Conservation (phyloP, 2,888 invertebrate genomes). For the Perithous albicinctus region DNA sequence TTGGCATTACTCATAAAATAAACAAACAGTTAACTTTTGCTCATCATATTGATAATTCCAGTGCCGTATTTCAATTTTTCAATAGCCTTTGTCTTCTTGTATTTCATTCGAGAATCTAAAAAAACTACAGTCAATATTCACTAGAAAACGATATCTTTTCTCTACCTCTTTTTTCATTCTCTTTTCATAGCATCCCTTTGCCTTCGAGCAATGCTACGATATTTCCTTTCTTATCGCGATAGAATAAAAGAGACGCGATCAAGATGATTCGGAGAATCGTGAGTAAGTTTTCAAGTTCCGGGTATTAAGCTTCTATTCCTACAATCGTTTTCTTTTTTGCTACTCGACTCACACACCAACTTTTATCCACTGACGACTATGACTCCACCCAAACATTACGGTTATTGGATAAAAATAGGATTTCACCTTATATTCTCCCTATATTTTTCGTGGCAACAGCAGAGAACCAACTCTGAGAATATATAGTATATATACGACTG, state of each 20-base stretch:
- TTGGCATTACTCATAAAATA: no score
- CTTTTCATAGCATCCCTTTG: constrained; percentile 1
- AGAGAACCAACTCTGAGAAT: constrained; percentile 1
- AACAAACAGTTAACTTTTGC: neutral
- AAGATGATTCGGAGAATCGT: constrained; percentile 43
- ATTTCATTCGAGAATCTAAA: neutral
- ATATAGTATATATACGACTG: neutral
- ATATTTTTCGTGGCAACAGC: neutral
- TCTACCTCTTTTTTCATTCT: neutral
- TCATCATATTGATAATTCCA: neutral
- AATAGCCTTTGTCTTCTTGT: neutral
- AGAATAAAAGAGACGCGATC: constrained; percentile 43
- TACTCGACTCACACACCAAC: constrained; percentile 5
- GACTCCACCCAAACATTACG: constrained; percentile 53
- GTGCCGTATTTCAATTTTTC: neutral
- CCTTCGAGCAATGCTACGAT: neutral
- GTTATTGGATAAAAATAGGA: constrained; percentile 63
- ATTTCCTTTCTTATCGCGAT: constrained; percentile 39
- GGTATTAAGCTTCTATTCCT: constrained; percentile 25
- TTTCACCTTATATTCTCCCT: constrained; percentile 41
- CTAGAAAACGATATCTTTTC: neutral
- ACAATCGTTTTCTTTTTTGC: neutral
- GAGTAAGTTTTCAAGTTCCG: constrained; percentile 39
- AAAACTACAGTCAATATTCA: neutral
- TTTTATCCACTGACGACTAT: constrained; percentile 42